Evolutionary conservation across 2,888 invertebrate genomes (phyloP).

Genomic region (Melolontha melolontha): DNA sequence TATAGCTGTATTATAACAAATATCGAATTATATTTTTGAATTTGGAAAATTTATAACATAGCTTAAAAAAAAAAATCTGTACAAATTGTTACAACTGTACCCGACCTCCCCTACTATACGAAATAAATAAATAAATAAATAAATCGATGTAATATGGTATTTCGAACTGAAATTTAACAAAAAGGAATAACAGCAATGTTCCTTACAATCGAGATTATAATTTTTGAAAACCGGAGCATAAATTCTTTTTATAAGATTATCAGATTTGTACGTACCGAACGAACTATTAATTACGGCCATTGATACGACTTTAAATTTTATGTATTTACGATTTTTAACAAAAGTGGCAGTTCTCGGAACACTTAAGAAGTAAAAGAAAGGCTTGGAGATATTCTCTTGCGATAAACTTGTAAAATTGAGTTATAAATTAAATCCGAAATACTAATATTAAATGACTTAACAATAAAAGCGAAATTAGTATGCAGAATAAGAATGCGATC

Average conservation of each 20-base stretch:
- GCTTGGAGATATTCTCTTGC: constrained; percentile 4
- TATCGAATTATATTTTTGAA: no score
- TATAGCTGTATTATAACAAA: no score
- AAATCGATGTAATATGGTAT: no score
- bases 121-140: no score
- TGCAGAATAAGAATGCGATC: constrained; percentile 26
- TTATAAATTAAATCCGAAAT: constrained; percentile 49
- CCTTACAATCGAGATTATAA: constrained; percentile 21
- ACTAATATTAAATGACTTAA: constrained; percentile 42
- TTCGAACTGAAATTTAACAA: no score
- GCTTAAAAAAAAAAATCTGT: no score
- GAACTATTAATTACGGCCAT: constrained; percentile 44
- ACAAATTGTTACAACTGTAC: no score
- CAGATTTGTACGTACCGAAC: constrained; percentile 32
- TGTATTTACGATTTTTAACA: constrained; percentile 40
- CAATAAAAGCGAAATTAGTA: constrained; percentile 45
- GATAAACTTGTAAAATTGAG: constrained; percentile 47
- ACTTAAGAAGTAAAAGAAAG: constrained; percentile 19
- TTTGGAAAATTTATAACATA: no score
- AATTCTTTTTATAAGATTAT: constrained; percentile 41
- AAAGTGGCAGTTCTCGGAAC: constrained; percentile 23
- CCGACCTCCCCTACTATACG: no score
- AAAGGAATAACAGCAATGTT: background rate
- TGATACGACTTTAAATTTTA: constrained; percentile 43
- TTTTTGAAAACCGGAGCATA: constrained; percentile 23